These are phyloP conservation scores for Tragelaphus buxtoni DNA, from an alignment of 2,113 vertebrate genomes.

Conservation along the genomic window DNA sequence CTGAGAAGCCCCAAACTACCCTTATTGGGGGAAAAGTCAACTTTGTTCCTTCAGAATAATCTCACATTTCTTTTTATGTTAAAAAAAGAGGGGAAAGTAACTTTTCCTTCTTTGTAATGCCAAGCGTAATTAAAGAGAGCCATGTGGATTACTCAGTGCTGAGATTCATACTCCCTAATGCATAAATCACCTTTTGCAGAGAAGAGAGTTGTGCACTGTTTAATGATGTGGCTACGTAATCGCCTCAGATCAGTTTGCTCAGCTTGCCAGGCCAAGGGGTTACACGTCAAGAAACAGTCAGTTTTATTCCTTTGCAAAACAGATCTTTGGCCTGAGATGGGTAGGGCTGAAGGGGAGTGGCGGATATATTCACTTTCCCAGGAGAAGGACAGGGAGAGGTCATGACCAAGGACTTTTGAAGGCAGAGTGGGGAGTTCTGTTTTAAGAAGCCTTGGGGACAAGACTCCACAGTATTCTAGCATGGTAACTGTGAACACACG, in stretches of 20 bases:
- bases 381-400: neutral
- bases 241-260: neutral
- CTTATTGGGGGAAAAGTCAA: neutral
- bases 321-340: neutral
- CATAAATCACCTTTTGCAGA: neutral
- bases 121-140: slow-evolving; percentile 32
- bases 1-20: neutral
- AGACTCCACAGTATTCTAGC: neutral
- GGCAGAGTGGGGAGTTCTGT: neutral
- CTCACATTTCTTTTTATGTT: slow-evolving; percentile 26
- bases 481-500: neutral
- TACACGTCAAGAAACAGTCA: neutral
- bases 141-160: neutral
- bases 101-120: neutral
- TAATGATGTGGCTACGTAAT: neutral
- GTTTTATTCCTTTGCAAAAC: neutral
- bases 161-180: neutral
- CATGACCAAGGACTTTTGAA: neutral
- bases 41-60: slow-evolving; percentile 8
- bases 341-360: neutral
- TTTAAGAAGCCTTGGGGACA: neutral
- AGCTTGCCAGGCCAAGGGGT: neutral
- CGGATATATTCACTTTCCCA: neutral
- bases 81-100: neutral
- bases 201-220: neutral